Conservation (phyloP, 2,888 invertebrate species). For the Hirtodrosophila confusa region DNA sequence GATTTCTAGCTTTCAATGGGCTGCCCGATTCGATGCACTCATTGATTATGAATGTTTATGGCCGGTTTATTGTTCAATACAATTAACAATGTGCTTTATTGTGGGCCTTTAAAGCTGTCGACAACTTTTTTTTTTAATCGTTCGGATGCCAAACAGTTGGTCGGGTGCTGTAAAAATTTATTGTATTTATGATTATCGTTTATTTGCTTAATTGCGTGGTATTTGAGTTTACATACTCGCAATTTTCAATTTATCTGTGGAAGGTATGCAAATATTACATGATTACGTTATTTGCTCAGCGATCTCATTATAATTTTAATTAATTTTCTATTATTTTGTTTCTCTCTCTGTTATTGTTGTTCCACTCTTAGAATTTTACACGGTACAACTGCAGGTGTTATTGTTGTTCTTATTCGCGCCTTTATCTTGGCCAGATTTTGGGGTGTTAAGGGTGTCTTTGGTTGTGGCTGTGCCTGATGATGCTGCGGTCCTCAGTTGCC, state of each 20-base stretch:
- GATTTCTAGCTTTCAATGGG: constrained; percentile 49
- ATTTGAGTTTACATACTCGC: constrained; percentile 34
- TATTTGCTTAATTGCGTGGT: constrained; percentile 25
- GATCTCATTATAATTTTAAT: constrained; percentile 62
- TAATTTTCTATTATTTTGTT: constrained; percentile 38
- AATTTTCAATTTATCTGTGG: constrained; percentile 31
- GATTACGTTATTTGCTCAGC: constrained; percentile 55
- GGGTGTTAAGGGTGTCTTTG: constrained; percentile 7
- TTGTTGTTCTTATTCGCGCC: constrained; percentile 37
- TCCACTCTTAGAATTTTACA: constrained; percentile 16
- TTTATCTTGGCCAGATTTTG: constrained; percentile 53
- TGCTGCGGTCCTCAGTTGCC: constrained; percentile 58
- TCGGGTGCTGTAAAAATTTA: constrained; percentile 16
- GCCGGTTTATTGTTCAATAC: constrained; percentile 57
- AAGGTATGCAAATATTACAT: constrained; percentile 44
- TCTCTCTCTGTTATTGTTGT: constrained; percentile 11
- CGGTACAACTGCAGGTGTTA: constrained; percentile 24
- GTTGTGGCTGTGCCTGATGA: constrained; percentile 13
- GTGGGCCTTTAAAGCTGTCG: constrained; percentile 29
- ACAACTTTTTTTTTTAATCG: constrained; percentile 14
- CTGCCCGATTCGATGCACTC: constrained; percentile 35
- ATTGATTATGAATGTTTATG: constrained; percentile 61
- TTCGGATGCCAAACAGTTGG: constrained; percentile 37
- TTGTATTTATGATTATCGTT: constrained; percentile 20
- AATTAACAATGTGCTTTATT: constrained; percentile 56